A percentile compares a stretch with the other conserved stretches of the same genome.
Conservation (phyloP, 2,113 vertebrate genomes). For the Eclectus roratus region DNA sequence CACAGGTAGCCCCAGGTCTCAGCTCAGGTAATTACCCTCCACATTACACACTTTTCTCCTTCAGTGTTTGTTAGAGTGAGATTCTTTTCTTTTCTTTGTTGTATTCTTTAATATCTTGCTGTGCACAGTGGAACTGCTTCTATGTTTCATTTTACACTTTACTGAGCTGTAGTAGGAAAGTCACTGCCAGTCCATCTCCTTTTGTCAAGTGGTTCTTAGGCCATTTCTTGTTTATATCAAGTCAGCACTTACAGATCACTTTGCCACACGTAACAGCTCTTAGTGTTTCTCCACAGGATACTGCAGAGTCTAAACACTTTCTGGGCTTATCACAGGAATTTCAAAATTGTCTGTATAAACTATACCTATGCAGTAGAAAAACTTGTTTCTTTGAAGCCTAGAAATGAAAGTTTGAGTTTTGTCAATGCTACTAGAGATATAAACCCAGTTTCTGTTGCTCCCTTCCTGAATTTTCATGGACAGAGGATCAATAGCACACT, state of each 20-base stretch:
- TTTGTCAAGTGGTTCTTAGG: constrained; percentile 24
- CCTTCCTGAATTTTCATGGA: neutral
- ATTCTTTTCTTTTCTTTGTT: neutral
- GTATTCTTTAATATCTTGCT: neutral
- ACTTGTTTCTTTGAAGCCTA: neutral
- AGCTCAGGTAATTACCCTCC: neutral
- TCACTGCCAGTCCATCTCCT: neutral
- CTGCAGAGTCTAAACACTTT: constrained; percentile 12
- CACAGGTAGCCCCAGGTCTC: neutral
- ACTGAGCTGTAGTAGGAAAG: constrained; percentile 8
- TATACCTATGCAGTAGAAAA: neutral
- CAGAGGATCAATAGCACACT: neutral
- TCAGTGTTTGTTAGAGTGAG: neutral
- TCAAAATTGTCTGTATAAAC: constrained; percentile 39
- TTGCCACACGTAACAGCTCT: neutral
- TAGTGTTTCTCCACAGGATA: constrained; percentile 34
- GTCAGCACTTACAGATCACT: constrained; percentile 59
- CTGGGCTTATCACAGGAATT: constrained; percentile 6
- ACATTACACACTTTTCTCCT: neutral
- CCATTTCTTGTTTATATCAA: constrained; percentile 47
- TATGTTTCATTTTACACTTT: constrained; percentile 9
- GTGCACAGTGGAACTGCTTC: neutral
- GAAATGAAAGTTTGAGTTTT: neutral
- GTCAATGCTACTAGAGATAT: neutral
- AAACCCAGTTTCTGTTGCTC: neutral